Percentiles rank a stretch among this genome's conserved stretches.
Conservation (phyloP, 2,113 vertebrate genomes). For the Pseudopodoces humilis region DNA sequence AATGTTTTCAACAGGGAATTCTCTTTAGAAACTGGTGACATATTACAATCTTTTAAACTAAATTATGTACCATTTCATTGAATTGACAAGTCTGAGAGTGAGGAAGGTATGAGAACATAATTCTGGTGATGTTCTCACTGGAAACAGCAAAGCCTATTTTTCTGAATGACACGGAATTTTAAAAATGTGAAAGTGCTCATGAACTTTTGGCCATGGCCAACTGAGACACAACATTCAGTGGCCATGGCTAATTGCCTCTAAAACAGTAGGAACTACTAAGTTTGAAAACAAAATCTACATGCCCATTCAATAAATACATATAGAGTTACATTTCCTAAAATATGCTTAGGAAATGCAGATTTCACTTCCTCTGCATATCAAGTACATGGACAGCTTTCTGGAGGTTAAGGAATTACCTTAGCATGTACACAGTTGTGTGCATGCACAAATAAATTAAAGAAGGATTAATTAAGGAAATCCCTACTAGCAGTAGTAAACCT, state of each 20-base stretch:
- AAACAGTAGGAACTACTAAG: background rate
- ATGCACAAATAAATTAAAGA: background rate
- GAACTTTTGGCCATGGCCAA: background rate
- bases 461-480: background rate
- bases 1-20: constrained; percentile 54
- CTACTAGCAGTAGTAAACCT: background rate
- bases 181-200: background rate
- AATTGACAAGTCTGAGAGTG: constrained; percentile 28
- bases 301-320: background rate
- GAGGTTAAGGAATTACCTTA: background rate
- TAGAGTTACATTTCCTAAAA: background rate
- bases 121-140: background rate
- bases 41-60: constrained; percentile 23
- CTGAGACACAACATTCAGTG: background rate
- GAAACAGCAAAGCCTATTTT: background rate
- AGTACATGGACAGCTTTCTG: background rate
- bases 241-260: background rate
- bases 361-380: background rate
- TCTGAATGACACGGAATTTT: background rate
- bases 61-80: constrained; percentile 14
- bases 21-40: constrained; percentile 46
- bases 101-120: background rate
- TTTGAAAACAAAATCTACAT: background rate
- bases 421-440: background rate
- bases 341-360: background rate